Base-by-base conservation (phyloP, 2,888 invertebrate genomes). In the Megalurothrips usitatus region DNA sequence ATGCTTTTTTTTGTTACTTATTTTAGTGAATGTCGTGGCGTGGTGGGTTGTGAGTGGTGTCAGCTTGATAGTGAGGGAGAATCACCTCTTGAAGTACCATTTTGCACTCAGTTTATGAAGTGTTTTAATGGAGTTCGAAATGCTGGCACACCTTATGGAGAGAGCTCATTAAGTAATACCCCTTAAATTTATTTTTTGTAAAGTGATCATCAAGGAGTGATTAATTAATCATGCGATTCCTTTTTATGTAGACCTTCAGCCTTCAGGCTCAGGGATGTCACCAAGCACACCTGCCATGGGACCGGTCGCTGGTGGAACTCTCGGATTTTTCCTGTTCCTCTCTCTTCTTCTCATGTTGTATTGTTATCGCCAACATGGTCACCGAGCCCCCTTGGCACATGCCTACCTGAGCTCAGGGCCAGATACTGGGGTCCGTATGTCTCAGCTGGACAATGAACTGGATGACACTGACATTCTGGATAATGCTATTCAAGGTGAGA, bases 31-130 rank as follows among this genome's bases (percentile, higher is more conserved):
- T 90, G 89, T 84, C 86, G 90, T 79, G 94, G 93, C 0, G 90
- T 96, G 47, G 89, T 95, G 84, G 96, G 96, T 81, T 97, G 97
- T 87, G 96, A 96, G 86, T 97, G 97, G 97, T 97, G 97, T 86
- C 92, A 93, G 85, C 88, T 93, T 82, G 94, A 95, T 85, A 89
- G 91, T 10, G 94, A 96, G 85, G 94, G 93, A 0, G 90, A 90
- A 82, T 92, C 92, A 43, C 88, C 89, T 11, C 89, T 96, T 26
- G 87, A 90, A 1, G 87, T 90, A 10, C 93, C 96, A 0, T 95
- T 94, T 86, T 97, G 97, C 86, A 92, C 94, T 1, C 91, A 93
- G 1, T 93, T 95, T 85, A 91, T 92, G 4, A 90, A 92, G 8
- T 97, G 97, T 86, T 97, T 96, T 86, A 94, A 94, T 85, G 97